Evolutionary conservation across 2,888 invertebrate species (phyloP).

Genomic region (Monochamus alternatus): DNA sequence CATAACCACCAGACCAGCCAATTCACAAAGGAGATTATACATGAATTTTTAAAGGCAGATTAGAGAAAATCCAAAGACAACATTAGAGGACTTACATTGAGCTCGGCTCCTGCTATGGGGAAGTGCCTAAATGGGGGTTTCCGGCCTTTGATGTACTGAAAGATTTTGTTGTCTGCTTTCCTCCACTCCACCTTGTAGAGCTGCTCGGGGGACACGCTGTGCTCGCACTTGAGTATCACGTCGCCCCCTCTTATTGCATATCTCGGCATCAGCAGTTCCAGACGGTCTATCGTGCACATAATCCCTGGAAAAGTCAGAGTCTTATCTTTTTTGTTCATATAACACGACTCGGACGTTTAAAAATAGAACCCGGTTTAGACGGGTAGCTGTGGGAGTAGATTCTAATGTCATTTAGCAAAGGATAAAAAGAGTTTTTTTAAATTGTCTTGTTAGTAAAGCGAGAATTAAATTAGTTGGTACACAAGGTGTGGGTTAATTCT

Average conservation of each 20-base stretch:
- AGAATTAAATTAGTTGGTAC: too few species aligned
- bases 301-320: slow-evolving; percentile 61
- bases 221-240: slow-evolving; percentile 82
- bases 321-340: slow-evolving; percentile 17
- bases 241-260: slow-evolving; percentile 83
- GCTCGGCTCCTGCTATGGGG: slow-evolving; percentile 80
- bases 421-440: too few species aligned
- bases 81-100: slow-evolving; percentile 78
- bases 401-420: too few species aligned
- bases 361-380: background rate
- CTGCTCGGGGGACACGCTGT: slow-evolving; percentile 82
- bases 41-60: slow-evolving; percentile 17
- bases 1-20: background rate
- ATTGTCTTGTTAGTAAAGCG: too few species aligned
- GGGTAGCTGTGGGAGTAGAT: background rate
- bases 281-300: slow-evolving; percentile 65
- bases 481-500: too few species aligned
- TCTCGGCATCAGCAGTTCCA: slow-evolving; percentile 71
- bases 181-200: slow-evolving; percentile 87
- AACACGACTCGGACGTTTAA: slow-evolving; percentile 1
- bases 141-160: slow-evolving; percentile 85
- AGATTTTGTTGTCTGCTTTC: slow-evolving; percentile 82
- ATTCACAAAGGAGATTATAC: background rate
- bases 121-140: slow-evolving; percentile 82
- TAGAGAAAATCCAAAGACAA: slow-evolving; percentile 36